A percentile compares a stretch with the other conserved stretches of the same genome.
Conservation (phyloP, 2,888 invertebrate species). For the Platynereis dumerilii region DNA sequence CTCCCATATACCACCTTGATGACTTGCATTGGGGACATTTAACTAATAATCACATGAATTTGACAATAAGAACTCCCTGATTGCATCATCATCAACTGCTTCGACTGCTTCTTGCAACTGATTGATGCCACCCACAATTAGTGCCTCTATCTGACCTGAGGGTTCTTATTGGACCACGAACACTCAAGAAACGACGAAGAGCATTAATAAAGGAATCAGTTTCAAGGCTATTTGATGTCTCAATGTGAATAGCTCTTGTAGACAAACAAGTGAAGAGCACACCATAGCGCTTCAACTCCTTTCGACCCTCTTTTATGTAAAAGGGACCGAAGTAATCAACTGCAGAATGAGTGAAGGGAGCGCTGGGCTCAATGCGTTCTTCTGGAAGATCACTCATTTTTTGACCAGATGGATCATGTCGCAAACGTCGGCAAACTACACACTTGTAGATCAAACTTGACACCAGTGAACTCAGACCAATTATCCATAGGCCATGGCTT, state of each 20-base stretch:
- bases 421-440: constrained; percentile 22
- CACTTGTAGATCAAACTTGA: constrained; percentile 21
- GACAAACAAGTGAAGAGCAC: constrained; percentile 34
- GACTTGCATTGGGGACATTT: constrained; percentile 41
- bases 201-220: constrained; percentile 18
- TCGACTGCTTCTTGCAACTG: constrained; percentile 16
- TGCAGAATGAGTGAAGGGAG: constrained; percentile 41
- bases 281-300: constrained; percentile 41
- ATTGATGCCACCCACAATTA: constrained; percentile 19
- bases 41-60: constrained; percentile 21
- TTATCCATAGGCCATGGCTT: constrained; percentile 33
- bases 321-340: constrained; percentile 46
- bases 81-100: constrained; percentile 16
- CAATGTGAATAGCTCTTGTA: constrained; percentile 14
- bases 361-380: constrained; percentile 35
- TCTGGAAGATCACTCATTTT: constrained; percentile 37
- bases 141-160: constrained; percentile 9
- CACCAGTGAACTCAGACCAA: constrained; percentile 19
- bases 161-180: not conserved
- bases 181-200: not conserved
- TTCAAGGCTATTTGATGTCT: constrained; percentile 9
- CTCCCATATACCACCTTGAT: no score
- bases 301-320: constrained; percentile 39
- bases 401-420: constrained; percentile 15
- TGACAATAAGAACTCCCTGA: not conserved